These are phyloP conservation scores for Subanguina moxae DNA, from an alignment of 1,140 invertebrate species.

Conservation along the genomic window DNA sequence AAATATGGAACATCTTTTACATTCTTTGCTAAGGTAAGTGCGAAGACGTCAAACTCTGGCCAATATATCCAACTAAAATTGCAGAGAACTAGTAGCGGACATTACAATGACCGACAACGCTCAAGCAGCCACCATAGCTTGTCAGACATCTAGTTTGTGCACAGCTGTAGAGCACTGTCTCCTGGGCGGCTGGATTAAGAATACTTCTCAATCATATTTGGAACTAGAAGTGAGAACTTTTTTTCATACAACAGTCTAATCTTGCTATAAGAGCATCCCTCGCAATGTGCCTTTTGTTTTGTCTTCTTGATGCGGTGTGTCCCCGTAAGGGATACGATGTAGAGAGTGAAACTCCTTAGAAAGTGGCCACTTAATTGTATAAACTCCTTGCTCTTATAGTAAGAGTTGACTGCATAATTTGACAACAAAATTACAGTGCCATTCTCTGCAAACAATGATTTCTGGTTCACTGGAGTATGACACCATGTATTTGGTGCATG, in stretches of 20 bases:
- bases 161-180: constrained; percentile 70
- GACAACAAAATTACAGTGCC: constrained; percentile 34
- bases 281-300: too few relatives aligned
- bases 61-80: constrained; percentile 58
- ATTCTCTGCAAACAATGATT: constrained; percentile 20
- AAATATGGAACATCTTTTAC: constrained; percentile 1
- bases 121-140: constrained; percentile 88
- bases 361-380: too few relatives aligned
- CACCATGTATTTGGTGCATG: constrained; percentile 39
- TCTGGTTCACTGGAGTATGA: constrained; percentile 39
- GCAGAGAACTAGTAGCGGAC: constrained; percentile 83
- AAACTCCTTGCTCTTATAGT: too few relatives aligned
- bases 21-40: background rate
- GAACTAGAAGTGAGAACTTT: constrained; percentile 64
- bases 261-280: too few relatives aligned
- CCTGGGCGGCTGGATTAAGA: constrained; percentile 68
- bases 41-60: background rate
- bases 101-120: constrained; percentile 90
- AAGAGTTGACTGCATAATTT: too few relatives aligned
- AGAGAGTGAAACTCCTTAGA: too few relatives aligned
- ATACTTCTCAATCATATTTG: constrained; percentile 92
- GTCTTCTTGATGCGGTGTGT: too few relatives aligned
- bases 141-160: constrained; percentile 77
- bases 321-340: too few relatives aligned
- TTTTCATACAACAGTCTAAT: too few relatives aligned